These are phyloP conservation scores for silkworm (Bombyx mori) DNA, from an alignment of 1,140 invertebrate species.

Conservation along the genomic window DNA sequence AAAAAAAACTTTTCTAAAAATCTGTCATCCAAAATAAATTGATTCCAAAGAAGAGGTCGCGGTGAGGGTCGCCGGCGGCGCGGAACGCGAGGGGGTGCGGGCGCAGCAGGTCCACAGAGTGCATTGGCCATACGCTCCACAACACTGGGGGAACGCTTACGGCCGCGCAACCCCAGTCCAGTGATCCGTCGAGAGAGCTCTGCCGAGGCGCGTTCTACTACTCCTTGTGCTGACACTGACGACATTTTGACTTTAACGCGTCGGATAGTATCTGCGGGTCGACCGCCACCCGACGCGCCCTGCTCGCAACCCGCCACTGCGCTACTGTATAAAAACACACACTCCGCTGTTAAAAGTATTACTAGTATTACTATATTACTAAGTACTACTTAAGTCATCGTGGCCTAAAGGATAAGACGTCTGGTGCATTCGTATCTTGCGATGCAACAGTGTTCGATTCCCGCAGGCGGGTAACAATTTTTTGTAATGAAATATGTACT, in stretches of 20 bases:
- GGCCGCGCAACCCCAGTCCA: conserved; percentile 82
- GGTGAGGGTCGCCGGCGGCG: conserved; percentile 45
- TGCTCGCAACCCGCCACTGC: conserved; percentile 58
- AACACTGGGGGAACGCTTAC: conserved; percentile 75
- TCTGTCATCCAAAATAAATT: conserved; percentile 85
- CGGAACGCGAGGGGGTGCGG: conserved; percentile 37
- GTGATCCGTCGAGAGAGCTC: conserved; percentile 90
- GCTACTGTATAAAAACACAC: conserved; percentile 17
- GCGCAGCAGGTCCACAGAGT: conserved; percentile 77
- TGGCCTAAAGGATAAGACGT: no score
- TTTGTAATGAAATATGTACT: no score
- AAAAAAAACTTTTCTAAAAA: conserved; percentile 89
- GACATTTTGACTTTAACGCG: conserved; percentile 70
- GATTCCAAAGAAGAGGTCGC: conserved; percentile 77
- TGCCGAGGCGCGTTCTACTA: conserved; percentile 89
- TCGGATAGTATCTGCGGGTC: conserved; percentile 59
- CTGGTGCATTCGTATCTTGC: no score
- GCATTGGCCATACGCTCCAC: conserved; percentile 89
- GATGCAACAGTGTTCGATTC: no score
- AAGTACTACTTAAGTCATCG: no score
- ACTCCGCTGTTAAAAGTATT: no score
- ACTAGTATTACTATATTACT: no score
- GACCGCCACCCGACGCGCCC: conserved; percentile 26
- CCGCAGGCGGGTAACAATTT: no score
- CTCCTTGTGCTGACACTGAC: conserved; percentile 81